Percentiles rank a stretch among this genome's conserved stretches.
Conservation (phyloP, 2,888 invertebrate genomes). For the Pollenia labialis region DNA sequence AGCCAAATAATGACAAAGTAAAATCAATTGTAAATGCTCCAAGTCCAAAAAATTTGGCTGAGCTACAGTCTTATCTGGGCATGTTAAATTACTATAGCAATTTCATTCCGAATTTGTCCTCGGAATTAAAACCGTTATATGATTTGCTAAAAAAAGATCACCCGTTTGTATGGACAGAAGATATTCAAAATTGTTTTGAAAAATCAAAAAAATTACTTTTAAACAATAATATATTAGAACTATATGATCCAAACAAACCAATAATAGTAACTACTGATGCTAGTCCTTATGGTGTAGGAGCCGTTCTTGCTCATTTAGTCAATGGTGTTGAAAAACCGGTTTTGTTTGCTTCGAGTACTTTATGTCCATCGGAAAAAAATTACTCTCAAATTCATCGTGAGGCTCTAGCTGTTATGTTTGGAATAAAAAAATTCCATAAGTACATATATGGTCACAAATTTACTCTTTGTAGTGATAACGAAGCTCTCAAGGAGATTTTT, state of each 20-base stretch:
- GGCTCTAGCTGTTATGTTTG: too few species aligned
- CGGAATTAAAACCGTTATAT: too few species aligned
- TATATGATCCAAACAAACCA: constrained; percentile 30
- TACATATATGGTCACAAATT: constrained; percentile 3
- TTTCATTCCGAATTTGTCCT: too few species aligned
- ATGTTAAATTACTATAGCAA: constrained; percentile 19
- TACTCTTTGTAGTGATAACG: not conserved
- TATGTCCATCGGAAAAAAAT: too few species aligned
- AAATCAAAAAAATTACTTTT: constrained; percentile 19
- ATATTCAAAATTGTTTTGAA: not conserved
- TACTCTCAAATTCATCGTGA: too few species aligned
- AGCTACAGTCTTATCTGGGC: constrained; percentile 7
- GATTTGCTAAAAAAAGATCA: too few species aligned
- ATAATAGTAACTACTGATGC: constrained; percentile 15
- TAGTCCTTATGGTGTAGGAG: constrained; percentile 27
- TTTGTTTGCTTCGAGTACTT: too few species aligned
- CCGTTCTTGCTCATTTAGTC: constrained; percentile 16
- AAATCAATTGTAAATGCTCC: constrained; percentile 22
- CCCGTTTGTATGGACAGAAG: too few species aligned
- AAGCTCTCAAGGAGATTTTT: too few species aligned
- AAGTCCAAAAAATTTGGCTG: constrained; percentile 8
- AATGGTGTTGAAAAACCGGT: constrained; percentile 27
- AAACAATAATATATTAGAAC: constrained; percentile 35
- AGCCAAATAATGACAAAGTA: constrained; percentile 14
- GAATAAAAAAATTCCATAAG: not conserved